phyloP scores from a whole-genome alignment of 2,797 vertebrate genomes.

The Gambelia wislizenii region DNA sequence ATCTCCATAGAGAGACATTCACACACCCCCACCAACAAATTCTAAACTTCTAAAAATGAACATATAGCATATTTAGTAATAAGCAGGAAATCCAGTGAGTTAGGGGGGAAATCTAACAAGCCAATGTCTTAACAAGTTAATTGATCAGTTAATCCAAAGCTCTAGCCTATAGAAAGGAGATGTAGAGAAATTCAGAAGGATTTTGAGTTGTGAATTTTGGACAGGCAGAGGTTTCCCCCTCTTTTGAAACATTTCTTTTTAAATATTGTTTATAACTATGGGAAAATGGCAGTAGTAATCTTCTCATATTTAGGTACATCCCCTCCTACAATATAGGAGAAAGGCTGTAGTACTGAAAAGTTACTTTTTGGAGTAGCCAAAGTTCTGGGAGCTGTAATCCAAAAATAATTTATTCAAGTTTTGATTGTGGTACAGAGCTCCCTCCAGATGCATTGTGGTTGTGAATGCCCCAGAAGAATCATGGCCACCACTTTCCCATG shows the following conservation, averaged over 20 bases:
- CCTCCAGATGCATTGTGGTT: background rate
- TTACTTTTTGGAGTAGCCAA: too few species aligned
- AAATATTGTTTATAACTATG: background rate
- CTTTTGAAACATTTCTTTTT: background rate
- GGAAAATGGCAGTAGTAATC: background rate
- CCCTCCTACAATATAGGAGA: background rate
- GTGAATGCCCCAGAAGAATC: background rate
- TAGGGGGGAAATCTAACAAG: too few species aligned
- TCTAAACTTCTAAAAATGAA: too few species aligned
- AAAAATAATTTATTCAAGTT: too few species aligned
- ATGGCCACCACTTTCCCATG: background rate
- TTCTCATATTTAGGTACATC: background rate
- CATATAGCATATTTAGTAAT: too few species aligned
- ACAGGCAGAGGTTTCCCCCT: background rate
- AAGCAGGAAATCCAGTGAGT: too few species aligned
- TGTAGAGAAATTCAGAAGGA: background rate
- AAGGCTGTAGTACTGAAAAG: background rate
- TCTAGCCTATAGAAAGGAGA: too few species aligned
- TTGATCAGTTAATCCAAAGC: too few species aligned
- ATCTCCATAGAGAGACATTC: too few species aligned
- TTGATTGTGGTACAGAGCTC: background rate
- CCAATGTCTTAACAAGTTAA: too few species aligned
- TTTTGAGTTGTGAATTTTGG: background rate
- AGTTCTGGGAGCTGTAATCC: too few species aligned
- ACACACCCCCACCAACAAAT: too few species aligned